Evolutionary conservation across 2,113 vertebrate species (phyloP).

Genomic region (Hypocryptadius cinnamomeus): DNA sequence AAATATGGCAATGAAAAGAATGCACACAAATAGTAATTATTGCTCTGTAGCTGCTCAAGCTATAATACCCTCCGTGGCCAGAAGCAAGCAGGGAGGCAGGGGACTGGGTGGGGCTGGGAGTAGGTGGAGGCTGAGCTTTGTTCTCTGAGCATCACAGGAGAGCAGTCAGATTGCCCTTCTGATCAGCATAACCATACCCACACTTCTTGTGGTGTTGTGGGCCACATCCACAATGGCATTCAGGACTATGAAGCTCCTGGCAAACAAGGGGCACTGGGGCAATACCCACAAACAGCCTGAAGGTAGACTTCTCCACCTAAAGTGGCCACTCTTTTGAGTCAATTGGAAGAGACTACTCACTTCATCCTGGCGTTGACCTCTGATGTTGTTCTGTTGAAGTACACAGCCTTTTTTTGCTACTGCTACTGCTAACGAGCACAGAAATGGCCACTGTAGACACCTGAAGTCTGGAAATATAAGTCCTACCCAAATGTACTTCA

Average conservation of each 20-base stretch:
- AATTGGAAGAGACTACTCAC: neutral
- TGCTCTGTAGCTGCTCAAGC: neutral
- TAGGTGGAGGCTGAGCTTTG: slow-evolving; percentile 27
- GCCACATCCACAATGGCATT: neutral
- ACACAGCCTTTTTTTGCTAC: neutral
- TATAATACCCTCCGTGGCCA: slow-evolving; percentile 24
- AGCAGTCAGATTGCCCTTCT: neutral
- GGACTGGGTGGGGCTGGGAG: slow-evolving; percentile 35
- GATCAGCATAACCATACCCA: slow-evolving; percentile 18
- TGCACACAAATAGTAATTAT: slow-evolving; percentile 48
- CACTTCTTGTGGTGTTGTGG: neutral
- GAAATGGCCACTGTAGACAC: neutral
- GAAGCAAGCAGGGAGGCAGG: slow-evolving; percentile 7
- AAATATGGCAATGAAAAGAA: slow-evolving; percentile 30
- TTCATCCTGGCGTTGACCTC: neutral
- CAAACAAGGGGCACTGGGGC: neutral
- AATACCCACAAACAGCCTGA: neutral
- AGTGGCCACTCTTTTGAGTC: neutral
- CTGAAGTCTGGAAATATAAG: neutral
- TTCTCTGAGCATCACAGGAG: slow-evolving; percentile 19
- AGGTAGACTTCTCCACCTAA: neutral
- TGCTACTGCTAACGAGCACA: neutral
- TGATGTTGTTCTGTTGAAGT: neutral
- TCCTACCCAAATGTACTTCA: neutral
- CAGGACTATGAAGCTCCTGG: neutral